Conservation (phyloP, 23 tunicate species). For the Styela clava region DNA sequence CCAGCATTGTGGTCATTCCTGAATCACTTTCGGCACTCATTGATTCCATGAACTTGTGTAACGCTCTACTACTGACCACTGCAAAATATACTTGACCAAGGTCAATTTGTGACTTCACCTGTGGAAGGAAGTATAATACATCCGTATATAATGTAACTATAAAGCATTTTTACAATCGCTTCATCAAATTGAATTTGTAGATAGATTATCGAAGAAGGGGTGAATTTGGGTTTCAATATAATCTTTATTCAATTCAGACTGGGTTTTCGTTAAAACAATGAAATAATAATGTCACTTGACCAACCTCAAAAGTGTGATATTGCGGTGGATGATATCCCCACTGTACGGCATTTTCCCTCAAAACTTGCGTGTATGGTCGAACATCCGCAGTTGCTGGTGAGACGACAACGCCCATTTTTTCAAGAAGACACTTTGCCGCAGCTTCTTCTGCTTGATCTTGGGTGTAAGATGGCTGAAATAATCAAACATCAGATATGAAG, state of each 20-base stretch:
- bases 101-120: slow-evolving; percentile 35
- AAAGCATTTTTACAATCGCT: neutral
- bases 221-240: too few species aligned
- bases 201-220: neutral
- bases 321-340: slow-evolving; percentile 36
- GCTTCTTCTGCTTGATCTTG: slow-evolving; percentile 41
- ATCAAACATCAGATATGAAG: too few species aligned
- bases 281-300: too few species aligned
- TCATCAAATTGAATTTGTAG: neutral
- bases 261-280: too few species aligned
- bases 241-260: too few species aligned
- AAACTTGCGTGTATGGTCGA: slow-evolving; percentile 18
- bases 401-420: slow-evolving; percentile 26
- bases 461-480: slow-evolving; percentile 35
- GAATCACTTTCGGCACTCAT: slow-evolving; percentile 38
- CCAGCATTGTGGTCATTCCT: slow-evolving; percentile 22
- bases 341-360: slow-evolving; percentile 32
- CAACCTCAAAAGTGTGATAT: slow-evolving; percentile 55
- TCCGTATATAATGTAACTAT: neutral
- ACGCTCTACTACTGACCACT: slow-evolving; percentile 49
- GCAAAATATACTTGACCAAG: slow-evolving; percentile 31
- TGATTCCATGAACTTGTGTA: slow-evolving; percentile 12
- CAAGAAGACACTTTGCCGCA: slow-evolving; percentile 45
- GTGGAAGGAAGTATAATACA: neutral
- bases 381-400: neutral